Conservation (phyloP, 2,888 invertebrate species). For the Phortica magna region DNA sequence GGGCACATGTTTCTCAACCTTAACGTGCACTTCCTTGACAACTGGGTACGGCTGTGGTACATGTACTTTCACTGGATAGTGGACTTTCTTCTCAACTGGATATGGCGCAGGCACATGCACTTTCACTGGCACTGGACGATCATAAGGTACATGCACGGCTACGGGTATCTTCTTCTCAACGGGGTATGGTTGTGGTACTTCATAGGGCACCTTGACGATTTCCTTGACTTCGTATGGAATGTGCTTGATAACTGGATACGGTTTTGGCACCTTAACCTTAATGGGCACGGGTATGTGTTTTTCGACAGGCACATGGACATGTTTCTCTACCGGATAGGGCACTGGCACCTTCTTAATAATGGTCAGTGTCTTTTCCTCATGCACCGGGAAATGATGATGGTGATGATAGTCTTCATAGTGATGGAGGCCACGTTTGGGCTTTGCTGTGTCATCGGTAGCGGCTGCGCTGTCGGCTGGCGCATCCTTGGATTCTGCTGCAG, state of each 20-base stretch:
- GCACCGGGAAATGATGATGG: slow-evolving; percentile 73
- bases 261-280: slow-evolving; percentile 84
- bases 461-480: slow-evolving; percentile 73
- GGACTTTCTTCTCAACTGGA: slow-evolving; percentile 85
- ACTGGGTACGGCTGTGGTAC: slow-evolving; percentile 88
- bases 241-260: slow-evolving; percentile 85
- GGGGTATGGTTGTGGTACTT: slow-evolving; percentile 88
- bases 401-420: slow-evolving; percentile 79
- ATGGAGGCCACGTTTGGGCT: slow-evolving; percentile 86
- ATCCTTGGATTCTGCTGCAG: slow-evolving; percentile 51
- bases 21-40: slow-evolving; percentile 82
- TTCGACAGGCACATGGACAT: slow-evolving; percentile 82
- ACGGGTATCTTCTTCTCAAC: slow-evolving; percentile 88
- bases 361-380: slow-evolving; percentile 83
- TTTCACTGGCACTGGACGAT: slow-evolving; percentile 88
- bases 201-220: slow-evolving; percentile 87
- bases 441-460: slow-evolving; percentile 82
- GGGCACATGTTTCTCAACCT: slow-evolving; percentile 86
- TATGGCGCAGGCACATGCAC: slow-evolving; percentile 82
- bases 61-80: slow-evolving; percentile 85
- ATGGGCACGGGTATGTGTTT: slow-evolving; percentile 82
- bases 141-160: slow-evolving; percentile 86
- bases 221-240: slow-evolving; percentile 87
- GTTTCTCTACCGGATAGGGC: slow-evolving; percentile 84
- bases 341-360: slow-evolving; percentile 86